Conservation (phyloP, 2,888 invertebrate species). For the Lissonota sp. region DNA sequence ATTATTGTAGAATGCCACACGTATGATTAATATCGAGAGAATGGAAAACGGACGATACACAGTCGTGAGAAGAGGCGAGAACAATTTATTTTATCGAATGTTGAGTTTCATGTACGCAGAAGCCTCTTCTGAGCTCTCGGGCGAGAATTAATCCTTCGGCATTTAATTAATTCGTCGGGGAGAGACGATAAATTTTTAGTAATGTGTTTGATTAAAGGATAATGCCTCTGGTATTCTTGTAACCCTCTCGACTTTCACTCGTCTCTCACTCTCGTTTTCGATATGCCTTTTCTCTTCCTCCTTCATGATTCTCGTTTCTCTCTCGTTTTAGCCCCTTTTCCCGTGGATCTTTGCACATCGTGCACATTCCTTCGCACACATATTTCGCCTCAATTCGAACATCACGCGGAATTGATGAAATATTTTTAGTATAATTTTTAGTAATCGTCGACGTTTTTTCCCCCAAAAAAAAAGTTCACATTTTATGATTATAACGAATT, state of each 20-base stretch:
- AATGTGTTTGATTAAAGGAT: constrained; percentile 84
- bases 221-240: constrained; percentile 79
- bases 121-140: constrained; percentile 73
- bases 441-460: neutral
- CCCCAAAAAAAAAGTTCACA: neutral
- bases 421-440: neutral
- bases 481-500: too few relatives aligned
- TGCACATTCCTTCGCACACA: constrained; percentile 36
- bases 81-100: constrained; percentile 82
- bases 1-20: too few relatives aligned
- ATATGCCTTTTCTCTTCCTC: constrained; percentile 56
- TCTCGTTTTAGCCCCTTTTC: constrained; percentile 48
- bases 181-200: constrained; percentile 82
- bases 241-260: constrained; percentile 47
- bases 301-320: constrained; percentile 65
- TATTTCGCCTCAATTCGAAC: neutral
- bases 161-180: constrained; percentile 83
- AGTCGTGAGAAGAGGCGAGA: constrained; percentile 57
- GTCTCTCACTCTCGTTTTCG: constrained; percentile 59
- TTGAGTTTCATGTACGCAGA: constrained; percentile 80
- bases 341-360: constrained; percentile 22
- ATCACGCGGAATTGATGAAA: neutral
- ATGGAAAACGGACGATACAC: constrained; percentile 72
- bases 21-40: constrained; percentile 59
- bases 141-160: constrained; percentile 83